A percentile compares a stretch with the other conserved stretches of the same genome.
These are phyloP conservation scores for Hoplodrina ambigua DNA, from an alignment of 2,888 invertebrate species.

Conservation along the genomic window DNA sequence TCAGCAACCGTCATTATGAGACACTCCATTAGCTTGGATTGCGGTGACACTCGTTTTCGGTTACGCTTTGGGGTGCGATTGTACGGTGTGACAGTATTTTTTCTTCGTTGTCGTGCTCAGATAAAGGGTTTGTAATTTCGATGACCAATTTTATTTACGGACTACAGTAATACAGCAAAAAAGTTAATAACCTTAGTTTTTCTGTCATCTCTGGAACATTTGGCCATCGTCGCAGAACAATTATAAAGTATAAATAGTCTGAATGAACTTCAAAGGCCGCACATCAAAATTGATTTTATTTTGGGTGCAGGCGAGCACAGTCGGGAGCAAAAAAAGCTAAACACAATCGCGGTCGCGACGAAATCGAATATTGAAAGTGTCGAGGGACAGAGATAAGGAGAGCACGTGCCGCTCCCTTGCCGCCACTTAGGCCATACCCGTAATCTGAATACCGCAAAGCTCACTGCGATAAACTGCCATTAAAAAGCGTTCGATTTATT, in stretches of 20 bases:
- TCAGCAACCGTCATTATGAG: slow-evolving; percentile 91
- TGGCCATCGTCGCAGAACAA: slow-evolving; percentile 46
- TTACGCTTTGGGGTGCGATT: slow-evolving; percentile 88
- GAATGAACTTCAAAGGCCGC: slow-evolving; percentile 68
- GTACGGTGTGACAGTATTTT: slow-evolving; percentile 77
- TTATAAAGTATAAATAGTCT: slow-evolving; percentile 63
- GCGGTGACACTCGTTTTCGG: slow-evolving; percentile 89
- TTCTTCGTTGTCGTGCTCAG: slow-evolving; percentile 68
- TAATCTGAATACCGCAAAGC: slow-evolving; percentile 90
- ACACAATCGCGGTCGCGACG: slow-evolving; percentile 80
- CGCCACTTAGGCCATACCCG: slow-evolving; percentile 86
- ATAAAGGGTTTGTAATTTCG: slow-evolving; percentile 74
- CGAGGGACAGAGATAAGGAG: slow-evolving; percentile 87
- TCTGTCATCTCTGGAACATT: slow-evolving; percentile 49
- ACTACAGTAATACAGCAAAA: slow-evolving; percentile 23
- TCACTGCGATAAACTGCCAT: slow-evolving; percentile 89
- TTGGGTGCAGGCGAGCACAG: slow-evolving; percentile 66
- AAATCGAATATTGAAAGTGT: slow-evolving; percentile 90
- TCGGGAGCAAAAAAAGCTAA: slow-evolving; percentile 67
- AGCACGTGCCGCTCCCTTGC: slow-evolving; percentile 87
- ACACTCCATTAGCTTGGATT: slow-evolving; percentile 91
- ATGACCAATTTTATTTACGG: slow-evolving; percentile 58
- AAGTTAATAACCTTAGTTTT: slow-evolving; percentile 35
- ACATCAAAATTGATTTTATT: slow-evolving; percentile 68
- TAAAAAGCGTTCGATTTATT: slow-evolving; percentile 91